phyloP scores from a whole-genome alignment of 2,888 invertebrate species.

The Oscheius sp. region DNA sequence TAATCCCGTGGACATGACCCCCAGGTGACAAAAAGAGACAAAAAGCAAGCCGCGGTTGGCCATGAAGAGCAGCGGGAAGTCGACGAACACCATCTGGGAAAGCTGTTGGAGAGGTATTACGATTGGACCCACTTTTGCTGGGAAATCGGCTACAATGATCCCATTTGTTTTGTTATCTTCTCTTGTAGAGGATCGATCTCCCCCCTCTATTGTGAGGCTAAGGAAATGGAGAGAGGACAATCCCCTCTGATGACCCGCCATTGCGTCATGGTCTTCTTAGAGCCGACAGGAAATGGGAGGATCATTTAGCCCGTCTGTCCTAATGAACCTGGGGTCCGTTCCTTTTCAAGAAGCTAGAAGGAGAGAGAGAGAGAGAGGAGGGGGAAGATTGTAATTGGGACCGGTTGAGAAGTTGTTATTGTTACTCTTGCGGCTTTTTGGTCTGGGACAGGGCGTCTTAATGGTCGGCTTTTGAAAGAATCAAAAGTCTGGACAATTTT shows the following conservation, averaged over 20 bases:
- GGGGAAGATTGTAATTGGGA: background rate
- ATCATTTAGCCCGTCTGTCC: slow-evolving; percentile 8
- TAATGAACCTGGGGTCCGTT: slow-evolving; percentile 3
- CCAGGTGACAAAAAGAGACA: slow-evolving; percentile 2
- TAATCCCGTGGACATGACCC: background rate
- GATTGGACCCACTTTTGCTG: background rate
- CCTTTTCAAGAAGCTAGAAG: background rate
- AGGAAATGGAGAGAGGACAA: background rate
- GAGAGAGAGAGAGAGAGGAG: background rate
- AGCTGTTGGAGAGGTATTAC: background rate
- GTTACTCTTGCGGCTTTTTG: no score
- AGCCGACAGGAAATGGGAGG: slow-evolving; percentile 17
- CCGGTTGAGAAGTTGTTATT: background rate
- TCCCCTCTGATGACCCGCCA: background rate
- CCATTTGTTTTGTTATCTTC: background rate
- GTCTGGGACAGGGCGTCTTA: no score
- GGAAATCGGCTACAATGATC: background rate
- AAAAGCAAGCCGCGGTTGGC: background rate
- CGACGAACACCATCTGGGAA: background rate
- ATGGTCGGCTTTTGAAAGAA: no score
- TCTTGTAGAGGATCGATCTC: background rate
- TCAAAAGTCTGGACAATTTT: no score
- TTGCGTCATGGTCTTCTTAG: slow-evolving; percentile 1
- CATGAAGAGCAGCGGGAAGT: background rate
- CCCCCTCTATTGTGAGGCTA: background rate